Percentiles rank a stretch among this genome's conserved stretches.
Conservation (phyloP, 2,888 invertebrate genomes). For the Rosalia funebris region DNA sequence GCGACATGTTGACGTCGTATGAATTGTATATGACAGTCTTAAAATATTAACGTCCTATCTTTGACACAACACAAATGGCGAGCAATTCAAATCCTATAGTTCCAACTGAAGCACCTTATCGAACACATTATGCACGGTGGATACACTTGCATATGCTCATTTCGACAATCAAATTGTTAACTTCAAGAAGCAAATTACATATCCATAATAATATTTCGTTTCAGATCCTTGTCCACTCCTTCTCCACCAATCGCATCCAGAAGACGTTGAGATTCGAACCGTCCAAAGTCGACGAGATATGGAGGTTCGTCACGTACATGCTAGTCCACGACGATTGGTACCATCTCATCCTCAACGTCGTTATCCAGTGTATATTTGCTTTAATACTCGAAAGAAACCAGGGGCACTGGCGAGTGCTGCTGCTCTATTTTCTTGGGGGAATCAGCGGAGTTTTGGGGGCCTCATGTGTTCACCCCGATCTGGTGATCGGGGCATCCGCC, state of each 20-base stretch:
- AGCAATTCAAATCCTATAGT: no score
- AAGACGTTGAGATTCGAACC: slow-evolving; percentile 70
- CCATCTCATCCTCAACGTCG: slow-evolving; percentile 81
- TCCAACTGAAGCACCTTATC: no score
- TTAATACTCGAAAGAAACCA: slow-evolving; percentile 76
- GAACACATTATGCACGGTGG: no score
- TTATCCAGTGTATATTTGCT: slow-evolving; percentile 72
- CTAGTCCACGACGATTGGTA: slow-evolving; percentile 79
- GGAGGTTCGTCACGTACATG: slow-evolving; percentile 85
- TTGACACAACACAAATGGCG: no score
- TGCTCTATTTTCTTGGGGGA: slow-evolving; percentile 81
- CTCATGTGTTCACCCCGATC: slow-evolving; percentile 79
- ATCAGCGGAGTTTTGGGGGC: slow-evolving; percentile 80
- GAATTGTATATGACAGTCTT: no score
- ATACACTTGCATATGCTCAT: no score
- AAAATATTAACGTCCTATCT: no score
- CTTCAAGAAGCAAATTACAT: no score
- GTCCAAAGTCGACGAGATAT: slow-evolving; percentile 73
- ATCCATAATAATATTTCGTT: no score
- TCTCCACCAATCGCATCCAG: slow-evolving; percentile 40
- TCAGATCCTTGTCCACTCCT: slow-evolving; percentile 49
- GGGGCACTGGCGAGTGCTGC: slow-evolving; percentile 75
- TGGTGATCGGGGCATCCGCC: slow-evolving; percentile 88
- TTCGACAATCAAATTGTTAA: no score
- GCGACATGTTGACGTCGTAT: no score